Evolutionary conservation across 1,140 invertebrate species (phyloP), one percentile per base, ranked within the genome.

Genomic region (Drosophila miranda): DNA sequence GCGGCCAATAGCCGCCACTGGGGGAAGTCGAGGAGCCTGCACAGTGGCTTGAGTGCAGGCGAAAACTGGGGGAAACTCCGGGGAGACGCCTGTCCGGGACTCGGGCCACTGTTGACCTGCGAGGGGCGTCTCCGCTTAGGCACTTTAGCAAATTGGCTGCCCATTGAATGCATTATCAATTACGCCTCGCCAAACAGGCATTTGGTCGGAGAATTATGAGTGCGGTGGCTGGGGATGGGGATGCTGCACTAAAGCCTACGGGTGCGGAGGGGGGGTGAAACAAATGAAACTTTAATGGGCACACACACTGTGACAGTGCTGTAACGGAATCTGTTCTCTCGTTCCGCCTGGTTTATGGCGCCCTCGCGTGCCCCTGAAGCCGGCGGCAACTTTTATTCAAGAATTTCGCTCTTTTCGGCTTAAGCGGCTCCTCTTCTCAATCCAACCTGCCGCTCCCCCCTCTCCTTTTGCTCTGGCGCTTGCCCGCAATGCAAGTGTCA

Each of bases 71-170:
- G 2, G 16, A 19, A 45, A 19, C 19, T 19, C 19, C 19, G 2
- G 19, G 19, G 19, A 19, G 19, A 19, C 0, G 19, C 19, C 19
- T 0, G 19, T 19, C 19, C 19, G 0, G 1, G 19, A 2, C 28
- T 48, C n/a, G 5, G 9, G 42, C 54, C 71, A 77, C 68, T 67
- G 58, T 77, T 59, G 30, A 64, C 72, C 57, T 57, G 56, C 64
- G 43, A 62, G 53, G 23, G 69, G 38, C 48, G 57, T 63, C 69
- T 73, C 64, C 70, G 43, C 70, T 74, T 74, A 68, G 79, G 75
- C 79, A 83, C 79, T 83, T 83, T 82, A 82, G 75, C 64, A 83
- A 82, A 82, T 82, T 82, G 79, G 71, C 75, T 83, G 56, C 71
- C 64, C 70, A 83, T 83, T 71, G 64, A 82, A 69, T 82, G 78